Percentiles rank a stretch among this genome's conserved stretches.
Evolutionary conservation across 30 jellyfish, hydroid and myxozoan genomes (phyloP).

Genomic region (Cassiopea xamachana): DNA sequence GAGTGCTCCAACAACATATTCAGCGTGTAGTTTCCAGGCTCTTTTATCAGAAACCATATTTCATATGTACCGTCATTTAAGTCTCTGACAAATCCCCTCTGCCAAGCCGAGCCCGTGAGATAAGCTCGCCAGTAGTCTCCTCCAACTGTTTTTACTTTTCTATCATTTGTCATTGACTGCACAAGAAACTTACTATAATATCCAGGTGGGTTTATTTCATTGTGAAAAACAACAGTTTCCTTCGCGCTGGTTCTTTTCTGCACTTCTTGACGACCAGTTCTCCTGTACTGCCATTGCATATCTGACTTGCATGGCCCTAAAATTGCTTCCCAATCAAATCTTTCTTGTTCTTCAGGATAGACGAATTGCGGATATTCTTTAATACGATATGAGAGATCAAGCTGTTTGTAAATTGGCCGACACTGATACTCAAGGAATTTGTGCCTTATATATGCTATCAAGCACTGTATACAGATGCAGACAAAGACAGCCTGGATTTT

Average conservation of each 20-base stretch:
- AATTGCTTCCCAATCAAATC: conserved; percentile 51
- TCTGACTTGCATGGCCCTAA: conserved; percentile 46
- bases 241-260: conserved; percentile 28
- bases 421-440: too few relatives aligned
- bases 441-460: not conserved
- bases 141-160: conserved; percentile 42
- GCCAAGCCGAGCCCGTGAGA: conserved; percentile 34
- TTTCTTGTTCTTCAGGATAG: conserved; percentile 48
- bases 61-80: conserved; percentile 65
- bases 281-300: conserved; percentile 32
- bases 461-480: not conserved
- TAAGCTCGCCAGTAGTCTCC: conserved; percentile 75
- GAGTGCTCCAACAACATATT: conserved; percentile 51
- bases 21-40: conserved; percentile 53
- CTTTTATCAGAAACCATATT: conserved; percentile 18
- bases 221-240: not conserved
- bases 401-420: not conserved
- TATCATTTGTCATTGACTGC: conserved; percentile 26
- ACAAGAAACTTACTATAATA: conserved; percentile 22
- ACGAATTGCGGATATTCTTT: not conserved
- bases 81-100: conserved; percentile 43
- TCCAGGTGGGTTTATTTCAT: conserved; percentile 26
- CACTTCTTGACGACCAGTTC: not conserved
- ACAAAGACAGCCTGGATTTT: not conserved
- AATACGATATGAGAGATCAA: not conserved